Evolutionary conservation across 2,797 vertebrate species (phyloP), one percentile per base, ranked within the genome.

Genomic region (Gymnoscopelus braueri): DNA sequence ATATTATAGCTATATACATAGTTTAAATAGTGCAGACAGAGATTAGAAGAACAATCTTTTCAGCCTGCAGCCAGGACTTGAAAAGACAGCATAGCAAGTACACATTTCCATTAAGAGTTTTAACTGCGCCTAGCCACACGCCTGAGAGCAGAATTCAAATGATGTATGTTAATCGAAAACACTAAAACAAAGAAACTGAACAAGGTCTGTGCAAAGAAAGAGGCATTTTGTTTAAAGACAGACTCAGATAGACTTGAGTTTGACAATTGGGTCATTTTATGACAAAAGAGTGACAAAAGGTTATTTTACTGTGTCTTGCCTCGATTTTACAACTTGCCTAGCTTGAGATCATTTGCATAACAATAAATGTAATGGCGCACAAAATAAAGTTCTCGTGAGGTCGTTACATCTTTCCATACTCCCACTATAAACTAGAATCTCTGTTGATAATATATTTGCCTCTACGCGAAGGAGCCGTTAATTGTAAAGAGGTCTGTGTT

Each of bases 61-160:
- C 47, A 26, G 65, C 87, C 81, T 65, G 39, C 56, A 84, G 84
- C 74, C n/a, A 74, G 5, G 65, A 80, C 78, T 76, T 77, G 58
- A 84, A 84, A 83, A 63, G 71, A 83, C 15, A 23, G 52, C 74
- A 75, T 73, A 65, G 72, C 59, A 49, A 15, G 69, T 54, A 75
- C 84, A 79, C 60, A 70, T 89, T 87, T 89, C 77, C 70, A 86
- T 88, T 82, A 87, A 62, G 63, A 61, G 64, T 82, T 86, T 87
- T 87, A 87, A 90, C 87, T 89, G 83, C 81, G 77, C 19, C 5
- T 69, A 72, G 79, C 80, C 78, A 65, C 32, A 64, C 39, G 68
- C 71, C 82, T 80, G 23, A 78, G 67, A 85, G 87, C 62, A 1
- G 66, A 72, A 82, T 79, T 83, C 8, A 80, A 82, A 90, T 87